Evolutionary conservation across 2,797 vertebrate genomes (phyloP), one percentile per base, ranked within the genome.

Genomic region (Eulemur mongoz): DNA sequence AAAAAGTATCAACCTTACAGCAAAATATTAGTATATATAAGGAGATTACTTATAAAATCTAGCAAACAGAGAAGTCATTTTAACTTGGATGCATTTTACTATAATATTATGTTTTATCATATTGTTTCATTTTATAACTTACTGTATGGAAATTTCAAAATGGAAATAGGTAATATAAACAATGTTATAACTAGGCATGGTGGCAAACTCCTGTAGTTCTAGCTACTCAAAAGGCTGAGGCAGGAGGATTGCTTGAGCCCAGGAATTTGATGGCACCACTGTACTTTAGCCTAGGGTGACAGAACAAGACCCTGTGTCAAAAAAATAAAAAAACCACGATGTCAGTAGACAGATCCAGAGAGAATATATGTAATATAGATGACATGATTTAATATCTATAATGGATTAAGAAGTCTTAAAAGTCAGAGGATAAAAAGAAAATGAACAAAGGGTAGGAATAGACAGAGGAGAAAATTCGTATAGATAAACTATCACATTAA

Each of bases 21-120:
- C 4, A 67, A 79, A 83, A 69, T 90, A 11, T 78, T 35, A 43
- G 45, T 92, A 43, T 73, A 50, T 10, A 88, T 48, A 78, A 59
- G 18, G 38, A 61, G n/a, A 86, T 25, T 83, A 67, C 38, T 84
- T 93, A 0, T 82, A 70, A 92, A 82, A 87, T 80, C 35, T 83
- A 75, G 13, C 25, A 72, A 32, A 50, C 40, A 69, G 35, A 79
- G 30, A 93, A 86, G 9, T 94, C 45, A 96, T 89, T 97, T 95
- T 94, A 92, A 84, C 52, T 89, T 82, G 14, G 8, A 8, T 73
- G 1, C 89, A 72, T 78, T 94, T 94, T 65, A 80, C 20, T 48
- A 50, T 87, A 67, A 83, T 54, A 32, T 27, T 80, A 38, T 30
- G 27, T 89, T 86, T 61, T 86, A 76, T 22, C 75, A 13, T 82